These are phyloP conservation scores for Buathra laborator DNA, from an alignment of 2,888 invertebrate species.

Conservation along the genomic window DNA sequence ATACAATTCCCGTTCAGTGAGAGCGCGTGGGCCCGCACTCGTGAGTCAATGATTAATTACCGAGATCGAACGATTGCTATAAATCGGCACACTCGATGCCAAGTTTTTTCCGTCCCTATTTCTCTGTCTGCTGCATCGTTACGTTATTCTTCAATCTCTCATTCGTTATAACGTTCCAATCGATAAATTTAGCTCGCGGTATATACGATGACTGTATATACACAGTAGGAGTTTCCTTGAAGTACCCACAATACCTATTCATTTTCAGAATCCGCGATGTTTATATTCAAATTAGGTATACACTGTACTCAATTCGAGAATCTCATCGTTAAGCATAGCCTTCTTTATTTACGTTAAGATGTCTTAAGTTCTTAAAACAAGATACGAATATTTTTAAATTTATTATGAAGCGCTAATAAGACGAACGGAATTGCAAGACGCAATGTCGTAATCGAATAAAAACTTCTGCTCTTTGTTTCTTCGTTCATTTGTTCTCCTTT, in stretches of 20 bases:
- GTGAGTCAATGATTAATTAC: slow-evolving; percentile 65
- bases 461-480: too few species aligned
- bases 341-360: background rate
- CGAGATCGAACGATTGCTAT: slow-evolving; percentile 56
- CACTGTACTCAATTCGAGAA: background rate
- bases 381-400: too few species aligned
- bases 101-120: slow-evolving; percentile 23
- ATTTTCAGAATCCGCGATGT: too few species aligned
- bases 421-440: too few species aligned
- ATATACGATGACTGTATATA: background rate
- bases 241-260: background rate
- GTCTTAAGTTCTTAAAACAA: too few species aligned
- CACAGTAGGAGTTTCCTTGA: background rate
- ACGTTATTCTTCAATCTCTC: slow-evolving; percentile 45
- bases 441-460: too few species aligned
- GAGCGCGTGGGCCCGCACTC: slow-evolving; percentile 49
- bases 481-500: too few species aligned
- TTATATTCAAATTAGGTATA: background rate
- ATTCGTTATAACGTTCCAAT: background rate
- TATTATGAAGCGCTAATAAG: too few species aligned
- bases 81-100: slow-evolving; percentile 40
- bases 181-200: slow-evolving; percentile 47
- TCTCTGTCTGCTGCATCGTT: background rate
- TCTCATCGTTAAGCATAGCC: background rate
- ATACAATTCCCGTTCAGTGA: slow-evolving; percentile 61